Base-by-base conservation (phyloP, 1,140 invertebrate species). In the Wiebesia pumilae region DNA sequence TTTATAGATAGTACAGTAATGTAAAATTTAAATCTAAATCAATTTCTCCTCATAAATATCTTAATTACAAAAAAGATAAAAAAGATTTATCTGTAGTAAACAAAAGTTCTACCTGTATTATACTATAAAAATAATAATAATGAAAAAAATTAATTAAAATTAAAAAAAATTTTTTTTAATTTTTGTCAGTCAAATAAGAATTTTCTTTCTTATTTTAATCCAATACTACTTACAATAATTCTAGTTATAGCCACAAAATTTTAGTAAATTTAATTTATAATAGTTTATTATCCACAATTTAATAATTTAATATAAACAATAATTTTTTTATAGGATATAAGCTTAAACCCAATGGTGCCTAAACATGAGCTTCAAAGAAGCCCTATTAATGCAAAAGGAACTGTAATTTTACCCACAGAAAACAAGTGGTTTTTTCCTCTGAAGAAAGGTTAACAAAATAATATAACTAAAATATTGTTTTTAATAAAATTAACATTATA, bases 341-440 rank as follows among this genome's bases (percentile, higher is more conserved):
- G 33, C n/a, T 88, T 88, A 40, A 84, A 92, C 84, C 91, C 91
- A 33, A 91, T 92, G 90, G 86, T 89, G 73, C 90, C 91, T 1
- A 89, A 82, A 79, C 83, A 58, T 58, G 88, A 91, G 75, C 73
- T 92, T 40, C 35, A 84, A 58, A 88, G 91, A 67, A 91, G 89
- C 87, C 90, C 90, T 14, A 43, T 87, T 40, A 69, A 77, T 51
- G 35, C 71, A 67, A 33, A 62, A 40, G 65, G 65, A 73, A 51
- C 35, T 51, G 21, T 65, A 71, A 54, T 79, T 77, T 58, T 47
- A 43, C 7, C 78, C 43, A 35, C 14, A 81, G 24, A n/a, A 81
- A 75, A 62, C 27, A 69, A 54, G 33, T 67, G 67, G 47, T 81
- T 67, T 69, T 80, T 88, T 40, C 89, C 90, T 30, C 88, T 87